A percentile compares a stretch with the other conserved stretches of the same genome.
These are phyloP conservation scores for Heteropelma amictum DNA, from an alignment of 2,888 invertebrate species.

Conservation along the genomic window DNA sequence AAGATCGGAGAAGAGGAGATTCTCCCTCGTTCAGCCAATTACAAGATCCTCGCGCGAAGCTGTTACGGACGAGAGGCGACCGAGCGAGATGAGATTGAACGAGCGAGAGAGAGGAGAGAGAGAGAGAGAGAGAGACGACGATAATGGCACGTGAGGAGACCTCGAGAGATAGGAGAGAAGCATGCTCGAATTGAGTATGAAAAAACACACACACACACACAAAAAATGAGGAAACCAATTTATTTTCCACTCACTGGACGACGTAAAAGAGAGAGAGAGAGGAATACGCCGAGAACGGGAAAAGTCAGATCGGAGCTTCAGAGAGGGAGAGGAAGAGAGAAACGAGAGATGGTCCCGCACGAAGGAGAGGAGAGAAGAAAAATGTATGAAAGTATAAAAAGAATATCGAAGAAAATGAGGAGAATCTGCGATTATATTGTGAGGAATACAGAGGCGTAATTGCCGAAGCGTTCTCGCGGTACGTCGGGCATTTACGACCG, in stretches of 20 bases:
- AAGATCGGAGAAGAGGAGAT: conserved; percentile 35
- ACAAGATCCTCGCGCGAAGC: conserved; percentile 54
- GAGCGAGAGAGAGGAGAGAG: conserved; percentile 21
- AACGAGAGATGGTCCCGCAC: conserved; percentile 22
- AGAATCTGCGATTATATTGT: conserved; percentile 69
- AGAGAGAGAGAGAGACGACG: conserved; percentile 9
- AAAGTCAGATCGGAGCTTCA: background rate
- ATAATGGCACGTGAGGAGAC: conserved; percentile 16
- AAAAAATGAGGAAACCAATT: conserved; percentile 39
- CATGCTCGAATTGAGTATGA: conserved; percentile 2
- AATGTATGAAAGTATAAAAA: conserved; percentile 7
- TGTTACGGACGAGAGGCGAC: conserved; percentile 23
- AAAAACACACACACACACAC: background rate
- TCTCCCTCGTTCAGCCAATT: conserved; percentile 51
- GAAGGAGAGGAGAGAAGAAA: conserved; percentile 5
- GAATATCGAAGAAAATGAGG: conserved; percentile 30
- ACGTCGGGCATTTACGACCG: conserved; percentile 67
- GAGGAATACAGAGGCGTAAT: conserved; percentile 74
- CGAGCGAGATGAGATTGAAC: conserved; percentile 7
- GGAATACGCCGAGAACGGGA: conserved; percentile 39
- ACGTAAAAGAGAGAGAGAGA: conserved; percentile 19
- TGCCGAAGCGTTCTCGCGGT: conserved; percentile 66
- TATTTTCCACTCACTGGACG: conserved; percentile 43
- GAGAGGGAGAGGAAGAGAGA: conserved; percentile 16
- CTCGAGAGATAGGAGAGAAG: background rate